Evolutionary conservation across 2,113 vertebrate species (phyloP).

Genomic region (Tinamus guttatus): DNA sequence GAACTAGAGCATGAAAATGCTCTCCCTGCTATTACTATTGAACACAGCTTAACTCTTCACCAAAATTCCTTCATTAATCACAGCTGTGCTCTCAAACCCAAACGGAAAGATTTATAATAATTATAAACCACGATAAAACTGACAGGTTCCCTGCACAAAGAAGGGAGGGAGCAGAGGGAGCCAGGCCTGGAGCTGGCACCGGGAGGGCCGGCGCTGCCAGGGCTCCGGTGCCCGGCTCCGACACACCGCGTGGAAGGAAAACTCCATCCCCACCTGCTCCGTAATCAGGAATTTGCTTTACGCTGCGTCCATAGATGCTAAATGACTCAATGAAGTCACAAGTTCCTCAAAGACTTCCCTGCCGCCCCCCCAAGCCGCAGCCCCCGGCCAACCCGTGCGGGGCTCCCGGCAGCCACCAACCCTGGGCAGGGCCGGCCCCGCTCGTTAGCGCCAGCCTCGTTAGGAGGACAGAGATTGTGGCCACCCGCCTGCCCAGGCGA

Average conservation of each 20-base stretch:
- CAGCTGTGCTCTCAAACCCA: not conserved
- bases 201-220: no score
- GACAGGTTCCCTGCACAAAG: not conserved
- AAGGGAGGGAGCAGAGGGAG: not conserved
- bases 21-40: not conserved
- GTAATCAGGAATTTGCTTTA: not conserved
- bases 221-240: fast-evolving
- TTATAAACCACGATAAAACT: not conserved
- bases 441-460: not conserved
- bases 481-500: not conserved
- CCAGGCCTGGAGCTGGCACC: not conserved
- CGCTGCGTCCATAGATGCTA: not conserved
- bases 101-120: not conserved
- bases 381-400: not conserved
- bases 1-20: not conserved
- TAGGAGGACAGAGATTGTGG: not conserved
- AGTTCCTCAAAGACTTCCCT: conserved; percentile 9
- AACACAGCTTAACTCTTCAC: not conserved
- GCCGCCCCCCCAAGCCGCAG: no score
- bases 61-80: not conserved
- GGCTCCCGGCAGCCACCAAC: no score
- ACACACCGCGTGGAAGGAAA: not conserved
- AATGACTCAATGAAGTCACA: not conserved
- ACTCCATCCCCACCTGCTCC: conserved; percentile 6
- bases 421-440: not conserved